Base-by-base conservation (phyloP, 1,140 invertebrate species). In the Magallana gigas region DNA sequence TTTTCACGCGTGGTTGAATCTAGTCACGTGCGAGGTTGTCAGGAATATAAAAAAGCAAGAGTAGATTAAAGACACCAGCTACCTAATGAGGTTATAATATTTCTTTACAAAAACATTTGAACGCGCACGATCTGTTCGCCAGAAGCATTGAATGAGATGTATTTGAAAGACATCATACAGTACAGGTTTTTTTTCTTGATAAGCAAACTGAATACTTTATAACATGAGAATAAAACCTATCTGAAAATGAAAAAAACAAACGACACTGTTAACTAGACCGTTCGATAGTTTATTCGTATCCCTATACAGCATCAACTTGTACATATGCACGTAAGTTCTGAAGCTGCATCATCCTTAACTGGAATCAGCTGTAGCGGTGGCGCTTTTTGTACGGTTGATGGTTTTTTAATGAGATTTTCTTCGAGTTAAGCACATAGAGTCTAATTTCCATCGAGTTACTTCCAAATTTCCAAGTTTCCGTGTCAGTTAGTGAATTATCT, bases 361-460 rank as follows among this genome's bases (percentile, higher is more conserved):
- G 68, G 12, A 12, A 11, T 29, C 23, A 36, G 36, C 68, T 29
- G 23, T 18, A 64, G 60, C 18, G 16, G 16, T 8, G 23, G 23
- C 23, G 18, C 11, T 76, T 76, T 76, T 76, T 11, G 23, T 76
- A 29, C 23, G 11, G 68, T 76, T 76, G 36, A 76, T 76, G 68
- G 23, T 29, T 12, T 76, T 76, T 76, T 29, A 76, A 76, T 76
- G 11, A 76, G 68, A 76, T 76, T 29, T 36, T 36, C 68, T 36
- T 29, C 68, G 23, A 76, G 29, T 76, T 76, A 29, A 76, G 23
- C 23, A 23, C 68, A 11, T 29, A 76, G 23, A 29, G 68, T 76
- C 23, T 76, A 76, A 76, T 76, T 76, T 76, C 29, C 18, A 48
- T 76, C 68, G 68, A 76, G 23, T 76, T 76, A 76, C 68, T 29